Conservation (phyloP, 2,113 vertebrate species). For the Helogale parvula region DNA sequence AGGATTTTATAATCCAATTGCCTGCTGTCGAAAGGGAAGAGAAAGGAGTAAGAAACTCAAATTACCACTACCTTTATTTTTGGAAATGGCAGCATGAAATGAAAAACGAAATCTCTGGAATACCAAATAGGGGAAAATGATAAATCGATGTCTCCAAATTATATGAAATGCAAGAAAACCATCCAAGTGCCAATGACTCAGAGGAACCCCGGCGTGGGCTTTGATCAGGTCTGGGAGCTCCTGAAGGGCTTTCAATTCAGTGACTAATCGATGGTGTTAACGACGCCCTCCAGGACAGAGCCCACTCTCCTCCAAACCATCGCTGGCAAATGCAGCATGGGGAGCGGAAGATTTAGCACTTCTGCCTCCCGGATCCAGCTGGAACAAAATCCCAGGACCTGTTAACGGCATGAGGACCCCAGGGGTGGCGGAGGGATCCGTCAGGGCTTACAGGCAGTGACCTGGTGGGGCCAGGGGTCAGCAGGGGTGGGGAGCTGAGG, state of each 20-base stretch:
- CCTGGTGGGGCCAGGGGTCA: background rate
- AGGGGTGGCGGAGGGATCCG: accelerated
- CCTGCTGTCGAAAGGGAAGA: background rate
- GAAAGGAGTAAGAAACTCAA: background rate
- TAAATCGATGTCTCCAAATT: background rate
- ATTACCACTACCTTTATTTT: background rate
- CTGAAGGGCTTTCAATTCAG: background rate
- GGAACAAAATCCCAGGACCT: too few species aligned
- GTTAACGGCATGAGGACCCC: accelerated
- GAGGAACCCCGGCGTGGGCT: background rate
- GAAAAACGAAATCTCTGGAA: background rate
- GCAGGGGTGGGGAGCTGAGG: background rate
- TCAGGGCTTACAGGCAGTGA: accelerated
- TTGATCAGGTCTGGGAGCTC: accelerated
- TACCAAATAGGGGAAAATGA: background rate
- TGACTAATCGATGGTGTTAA: accelerated
- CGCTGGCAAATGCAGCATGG: accelerated
- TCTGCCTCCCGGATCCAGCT: background rate
- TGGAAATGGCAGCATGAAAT: background rate
- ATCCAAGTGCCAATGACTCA: background rate
- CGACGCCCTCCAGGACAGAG: background rate
- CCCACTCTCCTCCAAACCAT: background rate
- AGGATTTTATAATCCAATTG: accelerated
- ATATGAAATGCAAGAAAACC: background rate
- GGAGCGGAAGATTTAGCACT: accelerated